Conservation (phyloP, 64 coral and sea anemone genomes). For the Anthopleura sola region DNA sequence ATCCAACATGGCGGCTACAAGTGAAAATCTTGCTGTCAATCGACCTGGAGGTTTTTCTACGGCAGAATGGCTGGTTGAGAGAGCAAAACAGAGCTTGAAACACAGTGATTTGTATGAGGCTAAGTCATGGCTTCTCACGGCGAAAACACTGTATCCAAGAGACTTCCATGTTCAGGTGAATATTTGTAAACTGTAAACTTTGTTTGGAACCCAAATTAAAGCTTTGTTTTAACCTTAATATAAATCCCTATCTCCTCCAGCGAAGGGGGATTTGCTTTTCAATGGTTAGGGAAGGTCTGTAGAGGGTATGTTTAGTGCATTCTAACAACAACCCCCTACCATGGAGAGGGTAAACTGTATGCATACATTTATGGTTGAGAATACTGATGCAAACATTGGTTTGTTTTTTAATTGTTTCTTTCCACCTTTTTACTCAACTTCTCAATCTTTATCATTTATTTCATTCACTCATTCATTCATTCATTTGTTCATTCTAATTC, state of each 20-base stretch:
- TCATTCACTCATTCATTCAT: too few relatives aligned
- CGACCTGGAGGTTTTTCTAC: slow-evolving; percentile 13
- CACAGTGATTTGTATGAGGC: slow-evolving; percentile 84
- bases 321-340: too few relatives aligned
- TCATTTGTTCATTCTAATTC: too few relatives aligned
- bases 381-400: too few relatives aligned
- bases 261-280: background rate
- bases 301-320: background rate
- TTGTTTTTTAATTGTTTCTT: too few relatives aligned
- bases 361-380: background rate
- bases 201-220: too few relatives aligned
- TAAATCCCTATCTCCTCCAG: too few relatives aligned
- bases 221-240: too few relatives aligned
- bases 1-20: slow-evolving; percentile 68
- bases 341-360: too few relatives aligned
- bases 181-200: background rate
- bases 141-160: slow-evolving; percentile 87
- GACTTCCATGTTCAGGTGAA: slow-evolving; percentile 88
- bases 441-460: too few relatives aligned
- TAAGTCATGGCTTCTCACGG: slow-evolving; percentile 90
- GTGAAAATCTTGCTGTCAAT: slow-evolving; percentile 18
- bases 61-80: slow-evolving; percentile 79
- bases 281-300: background rate
- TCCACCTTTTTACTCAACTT: too few relatives aligned
- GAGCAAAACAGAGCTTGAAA: slow-evolving; percentile 74